Conservation (phyloP, 2,888 invertebrate genomes). For the Ormyrus pomaceus region DNA sequence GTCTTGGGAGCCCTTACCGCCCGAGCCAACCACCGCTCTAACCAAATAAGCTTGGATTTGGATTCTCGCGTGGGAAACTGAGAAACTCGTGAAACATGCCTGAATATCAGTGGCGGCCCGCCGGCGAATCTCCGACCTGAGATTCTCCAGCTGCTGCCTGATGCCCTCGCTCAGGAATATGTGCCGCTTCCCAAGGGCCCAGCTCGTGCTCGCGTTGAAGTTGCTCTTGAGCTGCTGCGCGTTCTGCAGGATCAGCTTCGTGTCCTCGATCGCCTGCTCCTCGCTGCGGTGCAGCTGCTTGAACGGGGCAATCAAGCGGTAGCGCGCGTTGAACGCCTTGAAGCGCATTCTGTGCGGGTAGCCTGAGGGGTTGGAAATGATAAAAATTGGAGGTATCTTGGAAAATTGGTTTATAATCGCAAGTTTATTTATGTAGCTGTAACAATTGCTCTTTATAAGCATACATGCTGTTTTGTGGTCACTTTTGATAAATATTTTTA, state of each 20-base stretch:
- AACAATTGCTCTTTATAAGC: too few relatives aligned
- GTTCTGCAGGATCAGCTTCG: constrained; percentile 85
- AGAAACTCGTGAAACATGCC: constrained; percentile 58
- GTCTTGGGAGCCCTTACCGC: too few relatives aligned
- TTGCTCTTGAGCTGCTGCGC: constrained; percentile 79
- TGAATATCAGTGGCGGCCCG: constrained; percentile 90
- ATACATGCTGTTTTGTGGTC: too few relatives aligned
- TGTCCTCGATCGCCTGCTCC: constrained; percentile 86
- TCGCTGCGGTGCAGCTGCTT: constrained; percentile 81
- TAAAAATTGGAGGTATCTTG: too few relatives aligned
- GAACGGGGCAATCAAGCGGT: constrained; percentile 90
- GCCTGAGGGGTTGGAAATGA: constrained; percentile 74
- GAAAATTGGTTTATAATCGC: too few relatives aligned
- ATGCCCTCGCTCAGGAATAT: constrained; percentile 96
- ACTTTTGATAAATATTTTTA: too few relatives aligned
- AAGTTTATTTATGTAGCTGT: too few relatives aligned
- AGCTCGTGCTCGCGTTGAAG: constrained; percentile 80
- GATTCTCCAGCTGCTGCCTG: constrained; percentile 90
- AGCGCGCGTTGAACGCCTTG: constrained; percentile 92
- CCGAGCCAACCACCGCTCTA: too few relatives aligned
- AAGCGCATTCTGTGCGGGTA: constrained; percentile 97
- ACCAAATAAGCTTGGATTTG: too few relatives aligned
- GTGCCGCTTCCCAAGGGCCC: constrained; percentile 95
- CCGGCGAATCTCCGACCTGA: constrained; percentile 86
- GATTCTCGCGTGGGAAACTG: too few relatives aligned